Evolutionary conservation across 2,888 invertebrate species (phyloP), one percentile per base, ranked within the genome.

Genomic region (Gerris lacustris): DNA sequence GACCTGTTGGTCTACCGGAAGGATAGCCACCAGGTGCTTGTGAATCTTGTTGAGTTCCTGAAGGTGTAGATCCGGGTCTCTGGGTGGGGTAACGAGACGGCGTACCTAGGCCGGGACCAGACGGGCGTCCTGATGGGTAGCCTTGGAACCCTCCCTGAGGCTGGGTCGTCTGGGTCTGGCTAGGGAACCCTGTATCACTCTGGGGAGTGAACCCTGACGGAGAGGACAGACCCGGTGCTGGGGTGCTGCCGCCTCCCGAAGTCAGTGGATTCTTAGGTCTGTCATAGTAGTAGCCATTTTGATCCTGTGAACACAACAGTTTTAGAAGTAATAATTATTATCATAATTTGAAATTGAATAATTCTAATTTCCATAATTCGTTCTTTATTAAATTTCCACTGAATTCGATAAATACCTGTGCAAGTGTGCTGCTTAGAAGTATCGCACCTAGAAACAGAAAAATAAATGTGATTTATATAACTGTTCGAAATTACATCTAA

Each of bases 281-380:
- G 74, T 87, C 87, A 80, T 92, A 92, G 74, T 85, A 86, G 79
- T 92, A 92, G 31, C 91, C 90, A 78, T 84, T 86, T 82, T 91
- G 89, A 70, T 84, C 86, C 87, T 87, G 75, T 55, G 76, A 77
- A 64, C 67, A 64, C n/a, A 71, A 31, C 2, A 31, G 31, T 31
- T 31, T 31, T 31, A 2, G 4, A 4, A 31, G 1, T 31, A n/a
- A n/a, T 31, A 31, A 31, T 31, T 31, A 31, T 31, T 31, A 31
- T 31, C 31, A 31, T 2, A 31, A 31, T 31, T 1, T 31, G 1
- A 31, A 31, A 31, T 31, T 31, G 31, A 31, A 31, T 31, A 31
- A 31, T 31, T 31, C 31, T 31, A 2, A 31, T 31, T 31, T 31
- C 4, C 31, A 31, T 31, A 31, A 31, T 31, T 31, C 4, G 2